Base-by-base conservation (phyloP, 2,113 vertebrate genomes). In the Sinocyclocheilus anophthalmus region DNA sequence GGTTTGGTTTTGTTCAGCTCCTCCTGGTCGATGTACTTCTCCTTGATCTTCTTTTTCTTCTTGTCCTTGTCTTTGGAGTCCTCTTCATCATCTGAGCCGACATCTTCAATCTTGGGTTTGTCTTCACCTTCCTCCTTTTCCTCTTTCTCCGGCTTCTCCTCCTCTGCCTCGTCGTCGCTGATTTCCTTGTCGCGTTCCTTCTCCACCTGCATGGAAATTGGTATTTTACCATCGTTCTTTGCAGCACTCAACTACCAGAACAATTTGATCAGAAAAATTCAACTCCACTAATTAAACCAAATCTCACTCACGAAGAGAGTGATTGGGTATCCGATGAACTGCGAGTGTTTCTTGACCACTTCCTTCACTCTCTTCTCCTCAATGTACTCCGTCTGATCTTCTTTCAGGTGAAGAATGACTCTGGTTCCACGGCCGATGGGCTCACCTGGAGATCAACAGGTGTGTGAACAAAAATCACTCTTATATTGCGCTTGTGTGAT, bases 1-100 rank as follows among this genome's bases (percentile, higher is more conserved):
- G 97, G 97, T 89, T 99, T 99, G 30, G 97, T 99, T 94, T 98
- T 99, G 92, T 99, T 98, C 90, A 98, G 93, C 89, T 99, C 97
- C 89, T 99, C 97, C 85, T 96, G 95, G 84, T 99, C 97, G 1
- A 97, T 96, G 57, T 99, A 98, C 42, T 97, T 99, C 92, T 99
- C 97, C 94, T 97, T 98, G 88, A 98, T 98, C 94, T 98, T 99
- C 0, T 94, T 99, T 85, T 97, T 99, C 93, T 98, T 98, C 91
- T 98, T 97, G 65, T 96, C 93, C 90, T 95, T 95, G 88, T 95
- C 93, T 88, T 95, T 95, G 2, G 94, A 92, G n/a, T 97, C 97
- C 14, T 97, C 96, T 4, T 97, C 96, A 0, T 98, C 97, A 1
- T 99, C 98, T 0, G 97, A 98, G 1, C 96, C 97, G 0, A 98